Evolutionary conservation across 2,888 invertebrate genomes (phyloP).

Genomic region (Monopis laevigella): DNA sequence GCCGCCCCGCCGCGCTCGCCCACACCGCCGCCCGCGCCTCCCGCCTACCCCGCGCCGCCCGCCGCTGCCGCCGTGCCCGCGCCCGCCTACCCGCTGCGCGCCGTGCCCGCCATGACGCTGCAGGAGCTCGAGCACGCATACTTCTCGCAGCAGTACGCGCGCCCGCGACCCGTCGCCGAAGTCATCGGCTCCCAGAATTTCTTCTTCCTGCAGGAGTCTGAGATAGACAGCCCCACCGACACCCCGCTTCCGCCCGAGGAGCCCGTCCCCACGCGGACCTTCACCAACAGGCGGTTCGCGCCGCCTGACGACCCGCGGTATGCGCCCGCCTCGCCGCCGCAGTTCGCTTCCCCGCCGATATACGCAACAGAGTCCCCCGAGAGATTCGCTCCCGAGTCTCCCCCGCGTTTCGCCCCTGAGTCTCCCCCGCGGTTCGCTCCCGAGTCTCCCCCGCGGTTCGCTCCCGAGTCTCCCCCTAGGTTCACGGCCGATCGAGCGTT

Average conservation of each 20-base stretch:
- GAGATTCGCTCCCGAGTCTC: constrained; percentile 37
- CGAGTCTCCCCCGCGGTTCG: constrained; percentile 19
- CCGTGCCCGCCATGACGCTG: constrained; percentile 66
- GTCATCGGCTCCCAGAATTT: constrained; percentile 81
- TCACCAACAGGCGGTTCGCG: constrained; percentile 84
- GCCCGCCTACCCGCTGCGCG: constrained; percentile 63
- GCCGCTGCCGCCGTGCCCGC: constrained; percentile 62
- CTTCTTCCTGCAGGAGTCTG: constrained; percentile 90
- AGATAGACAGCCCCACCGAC: constrained; percentile 79
- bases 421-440: constrained; percentile 20
- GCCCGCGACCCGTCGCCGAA: constrained; percentile 74
- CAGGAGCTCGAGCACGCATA: constrained; percentile 73
- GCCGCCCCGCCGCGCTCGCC: constrained; percentile 20
- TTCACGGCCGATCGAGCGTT: constrained; percentile 19
- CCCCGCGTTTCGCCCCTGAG: constrained; percentile 21
- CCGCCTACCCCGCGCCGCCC: constrained; percentile 53
- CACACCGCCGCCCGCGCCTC: constrained; percentile 19
- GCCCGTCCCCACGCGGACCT: constrained; percentile 74
- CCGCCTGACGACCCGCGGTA: constrained; percentile 55
- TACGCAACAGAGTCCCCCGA: constrained; percentile 50
- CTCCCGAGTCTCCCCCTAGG: constrained; percentile 19
- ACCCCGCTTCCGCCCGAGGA: constrained; percentile 62
- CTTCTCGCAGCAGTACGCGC: constrained; percentile 66
- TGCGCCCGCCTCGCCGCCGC: constrained; percentile 65
- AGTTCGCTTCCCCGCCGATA: constrained; percentile 62